Conservation (phyloP, 2,888 invertebrate genomes). For the Hyppa rectilinea region DNA sequence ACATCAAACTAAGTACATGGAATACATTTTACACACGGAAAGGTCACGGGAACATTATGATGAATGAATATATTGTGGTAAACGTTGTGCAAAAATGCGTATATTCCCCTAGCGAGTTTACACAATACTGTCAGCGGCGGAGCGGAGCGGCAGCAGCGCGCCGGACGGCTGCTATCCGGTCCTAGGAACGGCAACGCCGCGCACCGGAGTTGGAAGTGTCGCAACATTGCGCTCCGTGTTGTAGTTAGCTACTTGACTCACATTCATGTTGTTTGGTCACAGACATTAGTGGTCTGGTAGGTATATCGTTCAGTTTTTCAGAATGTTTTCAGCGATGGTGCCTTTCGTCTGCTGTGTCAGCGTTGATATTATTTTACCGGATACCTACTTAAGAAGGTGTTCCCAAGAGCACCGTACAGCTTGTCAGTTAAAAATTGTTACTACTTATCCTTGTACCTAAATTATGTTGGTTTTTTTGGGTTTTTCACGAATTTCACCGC, state of each 20-base stretch:
- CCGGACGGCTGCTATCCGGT: conserved; percentile 71
- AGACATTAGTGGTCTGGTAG: neutral
- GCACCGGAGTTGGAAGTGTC: conserved; percentile 53
- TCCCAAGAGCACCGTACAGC: too few relatives aligned
- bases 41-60: conserved; percentile 18
- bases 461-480: too few relatives aligned
- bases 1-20: conserved; percentile 12
- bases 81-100: conserved; percentile 63
- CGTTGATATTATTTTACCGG: conserved; percentile 2
- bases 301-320: neutral
- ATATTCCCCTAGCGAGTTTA: conserved; percentile 66
- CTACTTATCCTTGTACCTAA: too few relatives aligned
- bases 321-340: neutral
- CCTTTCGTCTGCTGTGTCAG: neutral
- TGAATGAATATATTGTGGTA: conserved; percentile 40
- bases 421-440: too few relatives aligned
- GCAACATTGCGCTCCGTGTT: conserved; percentile 62
- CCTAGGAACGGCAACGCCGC: conserved; percentile 68
- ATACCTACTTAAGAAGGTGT: too few relatives aligned
- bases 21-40: conserved; percentile 30
- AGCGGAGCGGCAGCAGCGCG: conserved; percentile 61
- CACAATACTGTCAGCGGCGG: conserved; percentile 71
- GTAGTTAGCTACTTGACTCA: conserved; percentile 16
- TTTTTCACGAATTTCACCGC: too few relatives aligned
- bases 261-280: neutral